Evolutionary conservation across 2,113 vertebrate genomes (phyloP), one percentile per base, ranked within the genome.

Genomic region (Arothron firmamentum): DNA sequence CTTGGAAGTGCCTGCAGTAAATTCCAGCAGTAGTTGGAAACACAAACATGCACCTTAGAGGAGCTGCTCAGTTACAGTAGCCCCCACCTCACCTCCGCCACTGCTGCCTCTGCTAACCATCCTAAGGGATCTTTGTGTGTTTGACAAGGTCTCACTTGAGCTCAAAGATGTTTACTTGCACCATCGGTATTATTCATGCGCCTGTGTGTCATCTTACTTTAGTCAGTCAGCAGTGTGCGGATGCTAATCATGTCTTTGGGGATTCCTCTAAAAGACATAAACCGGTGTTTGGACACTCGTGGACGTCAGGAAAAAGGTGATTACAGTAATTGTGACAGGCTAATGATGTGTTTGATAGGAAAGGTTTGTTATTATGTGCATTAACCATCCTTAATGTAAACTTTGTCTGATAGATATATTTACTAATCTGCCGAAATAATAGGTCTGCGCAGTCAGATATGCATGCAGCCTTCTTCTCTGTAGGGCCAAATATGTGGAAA

Each of bases 1-100:
- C 75, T 76, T 19, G 66, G 74, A 70, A 65, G 65, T 81, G 82
- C 70, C 77, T 81, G 89, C 86, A 84, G 85, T 90, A 91, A 91
- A 91, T 91, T 91, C 91, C 88, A 88, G 80, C 56, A 82, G 80
- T 77, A 82, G 77, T 52, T 89, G 88, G 89, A 91, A 90, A 91
- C 87, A 88, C 88, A 91, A 92, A 92, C 90, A 91, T 74, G 84
- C 77, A 48, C 70, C 73, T 25, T 65, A 76, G 62, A 75, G 60
- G 63, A 72, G 65, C 70, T 19, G 64, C 68, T 73, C 72, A 71
- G 61, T 70, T 68, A 56, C 41, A 70, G 71, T 52, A 75, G 66
- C 66, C 56, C 57, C 67, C 25, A 54, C 58, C 54, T 57, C 65
- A 61, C 56, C 63, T 34, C 61, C 46, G 7, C 54, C 28, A 18